phyloP scores from a whole-genome alignment of 2,888 invertebrate species.

The Neria commutata region DNA sequence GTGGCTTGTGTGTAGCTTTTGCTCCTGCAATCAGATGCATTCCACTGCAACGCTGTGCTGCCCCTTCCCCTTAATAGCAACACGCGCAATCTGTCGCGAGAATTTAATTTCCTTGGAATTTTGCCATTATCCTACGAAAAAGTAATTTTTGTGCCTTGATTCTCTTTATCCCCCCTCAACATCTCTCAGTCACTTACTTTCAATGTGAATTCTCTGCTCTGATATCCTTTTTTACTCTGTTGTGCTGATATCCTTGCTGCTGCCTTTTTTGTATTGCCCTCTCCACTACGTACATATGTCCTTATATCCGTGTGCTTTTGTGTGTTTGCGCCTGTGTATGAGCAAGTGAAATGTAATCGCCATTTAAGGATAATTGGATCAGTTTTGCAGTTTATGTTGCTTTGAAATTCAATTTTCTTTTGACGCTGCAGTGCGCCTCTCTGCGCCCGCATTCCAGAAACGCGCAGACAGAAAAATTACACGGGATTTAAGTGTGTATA shows the following conservation, averaged over 20 bases:
- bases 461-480: too few relatives aligned
- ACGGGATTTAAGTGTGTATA: too few relatives aligned
- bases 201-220: neutral
- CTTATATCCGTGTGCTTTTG: neutral
- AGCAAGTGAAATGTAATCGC: conserved; percentile 15
- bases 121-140: conserved; percentile 18
- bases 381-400: conserved; percentile 12
- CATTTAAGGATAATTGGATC: conserved; percentile 26
- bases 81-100: conserved; percentile 18
- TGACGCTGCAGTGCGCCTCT: neutral
- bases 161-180: neutral
- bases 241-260: neutral
- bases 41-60: neutral
- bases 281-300: neutral
- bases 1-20: too few relatives aligned
- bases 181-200: conserved; percentile 5
- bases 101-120: conserved; percentile 27
- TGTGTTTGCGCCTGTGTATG: neutral
- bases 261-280: too few relatives aligned
- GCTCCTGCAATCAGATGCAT: too few relatives aligned
- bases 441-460: too few relatives aligned
- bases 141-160: neutral
- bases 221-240: neutral
- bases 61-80: too few relatives aligned
- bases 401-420: conserved; percentile 24